phyloP scores from a whole-genome alignment of 2,888 invertebrate species.

The Amiota minor region DNA sequence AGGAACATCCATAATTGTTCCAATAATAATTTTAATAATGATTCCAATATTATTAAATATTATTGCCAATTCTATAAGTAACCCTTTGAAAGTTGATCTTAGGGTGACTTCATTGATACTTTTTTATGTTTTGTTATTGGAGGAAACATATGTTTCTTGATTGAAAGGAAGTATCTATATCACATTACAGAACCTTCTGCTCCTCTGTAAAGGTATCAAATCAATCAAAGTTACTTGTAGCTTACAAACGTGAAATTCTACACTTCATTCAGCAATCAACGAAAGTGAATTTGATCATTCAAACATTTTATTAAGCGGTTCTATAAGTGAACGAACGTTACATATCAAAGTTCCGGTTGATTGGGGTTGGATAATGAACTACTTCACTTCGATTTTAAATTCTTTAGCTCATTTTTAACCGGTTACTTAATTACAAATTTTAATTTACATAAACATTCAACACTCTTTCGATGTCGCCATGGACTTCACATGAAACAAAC shows the following conservation, averaged over 20 bases:
- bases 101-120: neutral
- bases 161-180: neutral
- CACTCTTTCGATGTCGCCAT: neutral
- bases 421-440: slow-evolving; percentile 13
- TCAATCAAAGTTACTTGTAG: slow-evolving; percentile 19
- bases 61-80: slow-evolving; percentile 37
- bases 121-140: too few species aligned
- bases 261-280: slow-evolving; percentile 5
- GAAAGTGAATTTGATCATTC: slow-evolving; percentile 9
- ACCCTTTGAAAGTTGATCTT: neutral
- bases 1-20: slow-evolving; percentile 46
- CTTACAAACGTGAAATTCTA: slow-evolving; percentile 8
- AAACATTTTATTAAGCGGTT: neutral
- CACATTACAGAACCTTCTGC: neutral
- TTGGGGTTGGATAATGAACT: neutral
- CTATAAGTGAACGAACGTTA: slow-evolving; percentile 10
- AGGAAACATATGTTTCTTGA: neutral
- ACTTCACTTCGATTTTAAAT: neutral
- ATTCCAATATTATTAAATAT: slow-evolving; percentile 66
- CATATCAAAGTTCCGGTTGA: slow-evolving; percentile 19
- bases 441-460: slow-evolving; percentile 21
- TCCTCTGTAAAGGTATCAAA: neutral
- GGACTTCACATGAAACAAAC: neutral
- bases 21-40: slow-evolving; percentile 66
- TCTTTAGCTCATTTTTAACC: neutral